Evolutionary conservation across 1,140 invertebrate species (phyloP), one percentile per base, ranked within the genome.

Genomic region (Metaphire vulgaris): DNA sequence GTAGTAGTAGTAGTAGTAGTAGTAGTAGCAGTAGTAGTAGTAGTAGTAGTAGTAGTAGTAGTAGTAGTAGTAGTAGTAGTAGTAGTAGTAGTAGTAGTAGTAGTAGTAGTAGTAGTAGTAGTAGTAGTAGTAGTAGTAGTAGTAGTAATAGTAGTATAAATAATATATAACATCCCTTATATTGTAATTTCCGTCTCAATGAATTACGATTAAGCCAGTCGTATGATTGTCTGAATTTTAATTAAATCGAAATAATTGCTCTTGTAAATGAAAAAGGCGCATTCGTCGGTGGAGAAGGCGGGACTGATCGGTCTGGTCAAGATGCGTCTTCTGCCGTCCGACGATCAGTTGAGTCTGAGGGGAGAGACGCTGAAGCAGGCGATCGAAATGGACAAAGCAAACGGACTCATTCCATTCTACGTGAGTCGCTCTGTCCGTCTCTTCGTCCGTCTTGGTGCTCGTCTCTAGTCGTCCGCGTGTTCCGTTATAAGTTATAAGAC

Each of bases 281-380:
- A 98, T 86, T 97, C 95, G 0, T 97, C 95, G 29, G 95, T 98
- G 1, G 96, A 98, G 87, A 98, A 98, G 86, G 94, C 95, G 67
- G 94, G 93, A 26, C 85, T 96, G 0, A 93, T 93, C 74, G 94
- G 94, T 74, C 85, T 98, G 74, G 95, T 98, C 0, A 91, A 93
- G 80, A 92, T 98, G 91, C 89, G 93, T 34, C 96, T 95, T 83
- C 90, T 98, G 15, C 85, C 86, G 69, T 85, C 83, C 76, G 94
- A 96, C 84, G 91, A 92, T 2, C 88, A 93, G 72, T 88, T 96
- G 65, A 91, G 92, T 78, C 90, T 98, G 89, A 88, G 93, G 34
- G 95, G 94, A 1, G 90, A 91, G 30, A 90, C 90, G 72, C 87
- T 98, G 28, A 86, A 89, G 29, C 90, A 93, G 83, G 93, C 93